Evolutionary conservation across 1,140 invertebrate species (phyloP).

Genomic region (Lutraria rhynchaena): DNA sequence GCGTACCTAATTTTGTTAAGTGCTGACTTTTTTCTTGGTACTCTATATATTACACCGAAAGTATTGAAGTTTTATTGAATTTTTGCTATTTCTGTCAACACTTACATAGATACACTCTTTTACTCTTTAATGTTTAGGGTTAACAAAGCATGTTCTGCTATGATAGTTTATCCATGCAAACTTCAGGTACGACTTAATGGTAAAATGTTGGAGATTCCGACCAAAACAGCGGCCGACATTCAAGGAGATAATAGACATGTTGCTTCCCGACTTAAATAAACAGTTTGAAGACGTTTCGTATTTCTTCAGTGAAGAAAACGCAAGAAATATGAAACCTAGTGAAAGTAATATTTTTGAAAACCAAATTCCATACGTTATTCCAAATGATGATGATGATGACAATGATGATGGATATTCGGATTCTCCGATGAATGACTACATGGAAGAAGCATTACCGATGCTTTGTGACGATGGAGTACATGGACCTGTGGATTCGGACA

Average conservation of each 20-base stretch:
- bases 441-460: conserved; percentile 67
- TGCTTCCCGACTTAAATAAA: conserved; percentile 73
- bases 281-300: conserved; percentile 77
- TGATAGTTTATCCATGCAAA: too few relatives aligned
- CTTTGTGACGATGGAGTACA: conserved; percentile 47
- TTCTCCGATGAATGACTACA: conserved; percentile 17
- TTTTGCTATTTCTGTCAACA: too few relatives aligned
- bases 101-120: too few relatives aligned
- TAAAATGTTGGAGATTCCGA: conserved; percentile 92
- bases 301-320: conserved; percentile 76
- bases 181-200: conserved; percentile 91
- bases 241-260: conserved; percentile 82
- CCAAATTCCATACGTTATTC: conserved; percentile 22
- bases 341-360: conserved; percentile 45
- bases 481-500: too few relatives aligned
- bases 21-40: too few relatives aligned
- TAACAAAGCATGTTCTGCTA: too few relatives aligned
- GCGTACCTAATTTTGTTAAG: too few relatives aligned
- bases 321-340: conserved; percentile 19
- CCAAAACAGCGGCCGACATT: conserved; percentile 91
- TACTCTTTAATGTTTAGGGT: too few relatives aligned
- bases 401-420: conserved; percentile 31
- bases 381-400: conserved; percentile 30
- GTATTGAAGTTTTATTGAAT: too few relatives aligned
- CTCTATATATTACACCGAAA: too few relatives aligned